These are phyloP conservation scores for Morelia viridis DNA, from an alignment of 2,797 vertebrate species.

Conservation along the genomic window DNA sequence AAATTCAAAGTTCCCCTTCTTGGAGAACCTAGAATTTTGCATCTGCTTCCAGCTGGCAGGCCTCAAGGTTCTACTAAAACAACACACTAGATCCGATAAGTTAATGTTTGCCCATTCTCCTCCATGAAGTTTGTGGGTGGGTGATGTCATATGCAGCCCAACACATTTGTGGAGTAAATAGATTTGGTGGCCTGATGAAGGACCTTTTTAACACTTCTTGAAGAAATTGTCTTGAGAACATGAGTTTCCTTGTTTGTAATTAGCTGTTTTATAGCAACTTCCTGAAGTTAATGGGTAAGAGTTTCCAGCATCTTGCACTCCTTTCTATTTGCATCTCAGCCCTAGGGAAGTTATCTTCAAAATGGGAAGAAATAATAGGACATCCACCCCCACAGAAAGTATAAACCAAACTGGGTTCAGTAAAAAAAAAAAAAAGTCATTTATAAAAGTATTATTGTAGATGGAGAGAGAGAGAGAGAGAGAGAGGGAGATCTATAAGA, in stretches of 20 bases:
- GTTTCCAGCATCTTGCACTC: constrained; percentile 53
- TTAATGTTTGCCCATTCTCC: background rate
- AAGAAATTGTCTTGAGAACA: constrained; percentile 28
- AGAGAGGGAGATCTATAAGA: too few species aligned
- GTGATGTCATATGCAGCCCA: background rate
- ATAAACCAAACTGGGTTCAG: background rate
- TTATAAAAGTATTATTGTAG: background rate
- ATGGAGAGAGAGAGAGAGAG: background rate
- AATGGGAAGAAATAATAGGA: constrained; percentile 47
- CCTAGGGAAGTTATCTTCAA: constrained; percentile 34
- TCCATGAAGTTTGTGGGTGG: background rate
- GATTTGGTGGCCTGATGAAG: background rate
- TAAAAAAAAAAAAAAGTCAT: background rate
- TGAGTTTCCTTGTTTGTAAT: constrained; percentile 21
- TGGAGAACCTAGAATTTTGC: background rate
- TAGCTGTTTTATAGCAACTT: constrained; percentile 57
- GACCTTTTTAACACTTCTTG: rapidly evolving
- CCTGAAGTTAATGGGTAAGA: constrained; percentile 41
- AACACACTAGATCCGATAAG: background rate
- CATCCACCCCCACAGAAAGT: background rate
- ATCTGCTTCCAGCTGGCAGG: background rate
- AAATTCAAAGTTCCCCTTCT: background rate
- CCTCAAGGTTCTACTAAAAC: background rate
- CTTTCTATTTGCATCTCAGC: constrained; percentile 61
- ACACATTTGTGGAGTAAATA: background rate